Evolutionary conservation across 2,797 vertebrate genomes (phyloP).

Genomic region (Coranthus polyacanthus): DNA sequence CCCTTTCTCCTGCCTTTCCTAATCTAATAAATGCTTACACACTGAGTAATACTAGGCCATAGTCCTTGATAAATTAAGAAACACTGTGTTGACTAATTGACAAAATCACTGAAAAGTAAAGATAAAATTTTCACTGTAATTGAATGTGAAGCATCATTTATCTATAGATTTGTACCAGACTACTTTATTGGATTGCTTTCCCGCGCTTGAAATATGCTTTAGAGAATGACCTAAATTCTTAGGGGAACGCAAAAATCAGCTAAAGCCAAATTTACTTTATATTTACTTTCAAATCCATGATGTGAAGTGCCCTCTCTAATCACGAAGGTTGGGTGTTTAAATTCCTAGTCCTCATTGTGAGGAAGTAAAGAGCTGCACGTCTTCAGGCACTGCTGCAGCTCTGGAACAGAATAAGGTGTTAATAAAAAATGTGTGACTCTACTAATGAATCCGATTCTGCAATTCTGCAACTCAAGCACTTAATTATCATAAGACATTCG

Average conservation of each 20-base stretch:
- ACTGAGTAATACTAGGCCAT: slow-evolving; percentile 50
- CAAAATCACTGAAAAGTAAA: slow-evolving; percentile 80
- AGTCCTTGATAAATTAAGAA: slow-evolving; percentile 76
- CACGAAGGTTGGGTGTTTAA: slow-evolving; percentile 51
- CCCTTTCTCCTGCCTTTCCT: slow-evolving; percentile 37
- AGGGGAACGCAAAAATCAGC: slow-evolving; percentile 69
- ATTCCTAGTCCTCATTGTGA: slow-evolving; percentile 56
- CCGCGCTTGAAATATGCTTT: slow-evolving; percentile 78
- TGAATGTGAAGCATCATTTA: slow-evolving; percentile 86
- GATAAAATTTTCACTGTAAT: slow-evolving; percentile 84
- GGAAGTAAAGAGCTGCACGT: slow-evolving; percentile 58
- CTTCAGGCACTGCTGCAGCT: slow-evolving; percentile 71
- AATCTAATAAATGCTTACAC: slow-evolving; percentile 62
- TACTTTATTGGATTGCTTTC: slow-evolving; percentile 84
- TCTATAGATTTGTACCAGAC: slow-evolving; percentile 83
- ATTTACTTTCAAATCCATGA: slow-evolving; percentile 55
- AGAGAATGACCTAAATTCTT: slow-evolving; percentile 77
- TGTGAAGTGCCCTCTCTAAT: slow-evolving; percentile 47
- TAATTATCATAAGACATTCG: slow-evolving; percentile 86
- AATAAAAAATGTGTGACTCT: slow-evolving; percentile 86
- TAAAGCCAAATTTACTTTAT: slow-evolving; percentile 72
- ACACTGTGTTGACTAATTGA: slow-evolving; percentile 81
- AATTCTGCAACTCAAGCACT: slow-evolving; percentile 86
- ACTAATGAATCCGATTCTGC: slow-evolving; percentile 86
- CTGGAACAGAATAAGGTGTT: slow-evolving; percentile 83